phyloP scores from a whole-genome alignment of 2,888 invertebrate species.

The Spodoptera exigua region DNA sequence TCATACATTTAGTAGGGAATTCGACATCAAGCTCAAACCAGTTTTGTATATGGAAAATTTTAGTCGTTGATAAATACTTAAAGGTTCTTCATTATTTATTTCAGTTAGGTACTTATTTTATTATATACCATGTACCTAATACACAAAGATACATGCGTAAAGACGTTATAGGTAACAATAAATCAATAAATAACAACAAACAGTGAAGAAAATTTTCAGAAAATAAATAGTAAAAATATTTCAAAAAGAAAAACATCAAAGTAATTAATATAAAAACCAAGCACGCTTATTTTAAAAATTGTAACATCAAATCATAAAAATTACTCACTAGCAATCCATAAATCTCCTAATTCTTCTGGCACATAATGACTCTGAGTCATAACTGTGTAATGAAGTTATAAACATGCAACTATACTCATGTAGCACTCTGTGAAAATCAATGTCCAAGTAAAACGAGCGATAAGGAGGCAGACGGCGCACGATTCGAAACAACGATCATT shows the following conservation, averaged over 20 bases:
- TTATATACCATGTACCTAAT: too few species aligned
- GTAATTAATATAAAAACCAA: slow-evolving; percentile 38
- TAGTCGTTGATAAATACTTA: too few species aligned
- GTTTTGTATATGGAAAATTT: too few species aligned
- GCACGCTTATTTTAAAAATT: slow-evolving; percentile 42
- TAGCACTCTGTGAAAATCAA: slow-evolving; percentile 75
- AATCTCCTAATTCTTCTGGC: slow-evolving; percentile 77
- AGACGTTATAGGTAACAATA: too few species aligned
- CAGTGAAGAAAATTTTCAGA: too few species aligned
- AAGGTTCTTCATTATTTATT: too few species aligned
- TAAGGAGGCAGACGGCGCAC: slow-evolving; percentile 64
- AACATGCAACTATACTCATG: slow-evolving; percentile 72
- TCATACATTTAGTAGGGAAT: too few species aligned
- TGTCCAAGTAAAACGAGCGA: slow-evolving; percentile 70
- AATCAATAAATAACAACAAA: too few species aligned
- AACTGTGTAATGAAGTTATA: slow-evolving; percentile 75
- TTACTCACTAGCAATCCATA: slow-evolving; percentile 80
- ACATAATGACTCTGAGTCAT: slow-evolving; percentile 77
- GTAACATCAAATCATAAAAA: slow-evolving; percentile 66
- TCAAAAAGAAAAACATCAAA: slow-evolving; percentile 47
- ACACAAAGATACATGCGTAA: too few species aligned
- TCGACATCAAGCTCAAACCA: too few species aligned
- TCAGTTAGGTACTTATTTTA: too few species aligned
- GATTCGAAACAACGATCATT: slow-evolving; percentile 64
- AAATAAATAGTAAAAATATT: slow-evolving; percentile 6